These are phyloP conservation scores for Caenorhabditis parvicauda DNA, from an alignment of 2,888 invertebrate species.

Conservation along the genomic window DNA sequence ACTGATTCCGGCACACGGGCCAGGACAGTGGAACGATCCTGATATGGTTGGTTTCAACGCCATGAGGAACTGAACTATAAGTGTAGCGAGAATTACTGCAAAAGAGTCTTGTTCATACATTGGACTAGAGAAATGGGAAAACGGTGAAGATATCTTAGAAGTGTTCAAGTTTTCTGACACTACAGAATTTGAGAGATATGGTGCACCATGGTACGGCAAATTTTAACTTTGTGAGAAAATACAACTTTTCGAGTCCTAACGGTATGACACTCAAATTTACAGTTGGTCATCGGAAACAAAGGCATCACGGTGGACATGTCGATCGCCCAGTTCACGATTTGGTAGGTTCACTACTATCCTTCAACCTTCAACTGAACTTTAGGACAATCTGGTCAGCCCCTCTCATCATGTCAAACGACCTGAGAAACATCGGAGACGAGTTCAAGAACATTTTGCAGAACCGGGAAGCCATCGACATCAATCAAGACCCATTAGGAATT, in stretches of 20 bases:
- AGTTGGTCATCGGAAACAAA: slow-evolving; percentile 57
- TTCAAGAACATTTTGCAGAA: slow-evolving; percentile 54
- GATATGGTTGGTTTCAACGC: slow-evolving; percentile 65
- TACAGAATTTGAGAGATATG: too few species aligned
- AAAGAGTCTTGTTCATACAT: too few species aligned
- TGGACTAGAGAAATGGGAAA: too few species aligned
- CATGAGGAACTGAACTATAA: too few species aligned
- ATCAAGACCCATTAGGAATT: slow-evolving; percentile 62
- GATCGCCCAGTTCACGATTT: slow-evolving; percentile 55
- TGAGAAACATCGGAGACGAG: slow-evolving; percentile 41
- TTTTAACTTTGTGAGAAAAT: neutral
- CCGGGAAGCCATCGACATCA: slow-evolving; percentile 53
- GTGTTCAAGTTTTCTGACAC: too few species aligned
- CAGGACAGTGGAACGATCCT: slow-evolving; percentile 67
- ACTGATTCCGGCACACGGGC: slow-evolving; percentile 64
- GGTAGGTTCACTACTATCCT: slow-evolving; percentile 25
- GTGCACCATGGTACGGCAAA: neutral
- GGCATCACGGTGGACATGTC: slow-evolving; percentile 52
- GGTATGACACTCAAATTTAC: neutral
- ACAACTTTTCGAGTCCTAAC: neutral
- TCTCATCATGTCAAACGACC: slow-evolving; percentile 58
- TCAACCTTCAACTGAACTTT: slow-evolving; percentile 18
- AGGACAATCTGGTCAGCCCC: slow-evolving; percentile 63
- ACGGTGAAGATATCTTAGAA: too few species aligned
- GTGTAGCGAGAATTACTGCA: too few species aligned